These are phyloP conservation scores for Mirza zaza DNA, from an alignment of 2,113 vertebrate species.

Conservation along the genomic window DNA sequence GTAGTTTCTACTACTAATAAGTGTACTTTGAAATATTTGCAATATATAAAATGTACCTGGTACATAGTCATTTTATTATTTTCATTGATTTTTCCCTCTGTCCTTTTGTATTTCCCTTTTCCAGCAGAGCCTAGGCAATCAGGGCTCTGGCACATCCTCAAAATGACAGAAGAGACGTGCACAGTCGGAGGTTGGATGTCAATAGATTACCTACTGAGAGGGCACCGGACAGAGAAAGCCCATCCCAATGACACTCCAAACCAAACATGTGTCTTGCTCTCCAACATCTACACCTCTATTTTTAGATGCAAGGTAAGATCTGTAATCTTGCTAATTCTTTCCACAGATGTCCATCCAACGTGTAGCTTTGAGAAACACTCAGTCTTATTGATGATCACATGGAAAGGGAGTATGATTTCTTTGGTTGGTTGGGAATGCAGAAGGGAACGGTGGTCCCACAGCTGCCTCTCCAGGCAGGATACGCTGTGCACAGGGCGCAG, in stretches of 20 bases:
- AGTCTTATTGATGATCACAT: neutral
- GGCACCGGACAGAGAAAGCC: neutral
- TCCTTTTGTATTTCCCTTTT: neutral
- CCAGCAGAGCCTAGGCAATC: neutral
- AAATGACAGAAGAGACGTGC: neutral
- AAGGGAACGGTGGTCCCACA: neutral
- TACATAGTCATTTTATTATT: neutral
- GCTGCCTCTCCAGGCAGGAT: neutral
- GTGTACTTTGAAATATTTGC: neutral
- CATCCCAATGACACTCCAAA: neutral
- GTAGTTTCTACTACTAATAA: neutral
- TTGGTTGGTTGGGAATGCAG: neutral
- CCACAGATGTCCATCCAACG: neutral
- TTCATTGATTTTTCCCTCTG: neutral
- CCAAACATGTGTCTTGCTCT: neutral
- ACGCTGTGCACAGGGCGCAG: neutral
- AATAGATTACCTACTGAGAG: neutral
- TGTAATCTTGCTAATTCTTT: slow-evolving; percentile 13
- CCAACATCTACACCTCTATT: neutral
- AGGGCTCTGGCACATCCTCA: neutral
- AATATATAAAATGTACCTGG: neutral
- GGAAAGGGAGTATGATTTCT: neutral
- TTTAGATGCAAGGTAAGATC: slow-evolving; percentile 5
- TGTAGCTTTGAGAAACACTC: neutral
- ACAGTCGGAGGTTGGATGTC: neutral